Percentiles rank a stretch among this genome's conserved stretches.
These are phyloP conservation scores for Palloptera scutellata DNA, from an alignment of 2,888 invertebrate species.

Conservation along the genomic window DNA sequence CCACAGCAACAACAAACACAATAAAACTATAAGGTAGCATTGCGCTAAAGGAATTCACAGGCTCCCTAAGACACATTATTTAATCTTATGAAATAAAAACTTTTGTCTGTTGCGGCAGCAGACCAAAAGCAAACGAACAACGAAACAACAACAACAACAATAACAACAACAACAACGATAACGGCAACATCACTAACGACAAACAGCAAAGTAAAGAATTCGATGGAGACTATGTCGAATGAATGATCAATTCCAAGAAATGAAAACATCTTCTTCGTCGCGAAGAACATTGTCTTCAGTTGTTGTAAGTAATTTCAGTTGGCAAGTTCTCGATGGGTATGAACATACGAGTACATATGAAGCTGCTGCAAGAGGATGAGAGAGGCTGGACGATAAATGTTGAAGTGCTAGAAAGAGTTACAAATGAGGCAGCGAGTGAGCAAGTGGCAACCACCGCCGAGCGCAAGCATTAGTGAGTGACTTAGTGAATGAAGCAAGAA, in stretches of 20 bases:
- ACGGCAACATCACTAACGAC: conserved; percentile 15
- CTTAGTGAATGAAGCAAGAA: no score
- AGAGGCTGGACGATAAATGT: neutral
- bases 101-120: conserved; percentile 17
- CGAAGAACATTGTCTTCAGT: neutral
- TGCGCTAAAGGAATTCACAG: no score
- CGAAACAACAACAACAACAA: conserved; percentile 18
- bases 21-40: no score
- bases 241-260: conserved; percentile 58
- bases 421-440: no score
- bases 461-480: no score
- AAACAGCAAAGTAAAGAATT: conserved; percentile 42
- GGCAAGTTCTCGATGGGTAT: neutral
- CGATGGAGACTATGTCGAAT: conserved; percentile 46
- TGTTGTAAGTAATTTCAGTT: conserved; percentile 17
- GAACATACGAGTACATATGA: conserved; percentile 14
- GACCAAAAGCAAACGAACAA: conserved; percentile 42
- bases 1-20: no score
- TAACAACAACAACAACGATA: conserved; percentile 12
- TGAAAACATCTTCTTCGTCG: conserved; percentile 42
- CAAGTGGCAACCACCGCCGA: no score
- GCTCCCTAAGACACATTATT: conserved; percentile 48
- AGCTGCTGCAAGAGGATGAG: neutral
- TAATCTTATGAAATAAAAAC: conserved; percentile 41
- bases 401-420: neutral